phyloP scores from a whole-genome alignment of 1,140 invertebrate species.

The Colletes gigas region DNA sequence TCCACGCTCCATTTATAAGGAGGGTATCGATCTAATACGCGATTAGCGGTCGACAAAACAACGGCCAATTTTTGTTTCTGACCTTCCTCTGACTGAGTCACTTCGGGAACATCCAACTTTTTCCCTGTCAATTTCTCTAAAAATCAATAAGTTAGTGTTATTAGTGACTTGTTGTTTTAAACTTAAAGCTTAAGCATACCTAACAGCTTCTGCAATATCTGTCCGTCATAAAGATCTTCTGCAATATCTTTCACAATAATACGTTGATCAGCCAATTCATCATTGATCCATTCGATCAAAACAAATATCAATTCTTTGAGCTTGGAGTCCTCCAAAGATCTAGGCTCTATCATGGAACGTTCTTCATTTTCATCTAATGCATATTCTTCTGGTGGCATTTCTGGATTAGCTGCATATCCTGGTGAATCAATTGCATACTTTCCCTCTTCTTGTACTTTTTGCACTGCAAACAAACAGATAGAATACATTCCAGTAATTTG shows the following conservation, averaged over 20 bases:
- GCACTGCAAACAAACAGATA: constrained; percentile 84
- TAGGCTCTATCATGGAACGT: constrained; percentile 95
- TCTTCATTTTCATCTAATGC: constrained; percentile 97
- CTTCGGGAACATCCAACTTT: constrained; percentile 98
- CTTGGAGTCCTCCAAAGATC: constrained; percentile 92
- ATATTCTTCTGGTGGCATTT: constrained; percentile 96
- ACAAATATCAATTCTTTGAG: constrained; percentile 93
- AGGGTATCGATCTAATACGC: constrained; percentile 81
- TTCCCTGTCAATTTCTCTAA: constrained; percentile 93
- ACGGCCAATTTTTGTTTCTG: constrained; percentile 96
- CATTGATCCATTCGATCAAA: constrained; percentile 99
- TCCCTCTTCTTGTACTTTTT: constrained; percentile 97
- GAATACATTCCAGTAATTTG: too few species aligned
- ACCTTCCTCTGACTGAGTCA: constrained; percentile 98
- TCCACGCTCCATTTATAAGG: constrained; percentile 96
- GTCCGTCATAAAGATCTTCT: constrained; percentile 99
- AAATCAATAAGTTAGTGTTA: constrained; percentile 56
- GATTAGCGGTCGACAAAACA: constrained; percentile 93
- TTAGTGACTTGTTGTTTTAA: background rate
- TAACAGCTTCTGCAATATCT: constrained; percentile 97
- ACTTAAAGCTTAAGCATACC: constrained; percentile 80
- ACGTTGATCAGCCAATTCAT: constrained; percentile 96
- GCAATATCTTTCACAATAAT: constrained; percentile 99
- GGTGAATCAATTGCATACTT: constrained; percentile 98
- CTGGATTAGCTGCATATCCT: constrained; percentile 90